These are phyloP conservation scores for Chironomus tentans DNA, from an alignment of 2,888 invertebrate species.

Conservation along the genomic window DNA sequence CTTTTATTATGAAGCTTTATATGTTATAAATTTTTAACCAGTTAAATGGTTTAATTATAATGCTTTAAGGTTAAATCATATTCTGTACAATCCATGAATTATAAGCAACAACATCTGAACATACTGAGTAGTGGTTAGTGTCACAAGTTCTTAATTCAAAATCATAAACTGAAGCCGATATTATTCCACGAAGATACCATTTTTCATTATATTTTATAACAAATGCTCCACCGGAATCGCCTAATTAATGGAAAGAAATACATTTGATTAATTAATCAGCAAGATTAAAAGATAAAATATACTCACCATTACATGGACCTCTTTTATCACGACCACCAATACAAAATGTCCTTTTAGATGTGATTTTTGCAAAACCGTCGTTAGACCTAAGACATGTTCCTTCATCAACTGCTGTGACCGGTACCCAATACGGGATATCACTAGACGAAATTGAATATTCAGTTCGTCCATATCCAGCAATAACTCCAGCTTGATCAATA, in stretches of 20 bases:
- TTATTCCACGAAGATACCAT: slow-evolving; percentile 23
- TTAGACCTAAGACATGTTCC: slow-evolving; percentile 43
- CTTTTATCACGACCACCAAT: not conserved
- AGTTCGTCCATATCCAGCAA: slow-evolving; percentile 30
- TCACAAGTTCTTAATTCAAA: not conserved
- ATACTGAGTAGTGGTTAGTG: slow-evolving; percentile 9
- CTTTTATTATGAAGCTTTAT: too few species aligned
- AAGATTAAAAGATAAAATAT: too few species aligned
- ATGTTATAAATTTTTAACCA: too few species aligned
- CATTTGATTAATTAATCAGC: not conserved
- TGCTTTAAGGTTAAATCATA: too few species aligned
- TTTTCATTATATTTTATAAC: not conserved
- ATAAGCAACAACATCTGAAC: slow-evolving; percentile 14
- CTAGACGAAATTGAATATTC: not conserved
- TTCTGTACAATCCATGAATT: slow-evolving; percentile 1
- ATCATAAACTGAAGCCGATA: not conserved
- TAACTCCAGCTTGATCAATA: slow-evolving; percentile 34
- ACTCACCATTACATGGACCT: slow-evolving; percentile 7
- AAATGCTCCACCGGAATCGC: slow-evolving; percentile 22
- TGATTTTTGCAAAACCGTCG: slow-evolving; percentile 36
- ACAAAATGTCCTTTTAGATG: slow-evolving; percentile 44
- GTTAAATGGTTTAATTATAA: too few species aligned
- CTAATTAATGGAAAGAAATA: not conserved
- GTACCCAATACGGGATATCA: slow-evolving; percentile 31
- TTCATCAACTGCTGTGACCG: slow-evolving; percentile 45